A percentile compares a stretch with the other conserved stretches of the same genome.
Evolutionary conservation across 2,113 vertebrate species (phyloP).

Genomic region (Tragelaphus scriptus): DNA sequence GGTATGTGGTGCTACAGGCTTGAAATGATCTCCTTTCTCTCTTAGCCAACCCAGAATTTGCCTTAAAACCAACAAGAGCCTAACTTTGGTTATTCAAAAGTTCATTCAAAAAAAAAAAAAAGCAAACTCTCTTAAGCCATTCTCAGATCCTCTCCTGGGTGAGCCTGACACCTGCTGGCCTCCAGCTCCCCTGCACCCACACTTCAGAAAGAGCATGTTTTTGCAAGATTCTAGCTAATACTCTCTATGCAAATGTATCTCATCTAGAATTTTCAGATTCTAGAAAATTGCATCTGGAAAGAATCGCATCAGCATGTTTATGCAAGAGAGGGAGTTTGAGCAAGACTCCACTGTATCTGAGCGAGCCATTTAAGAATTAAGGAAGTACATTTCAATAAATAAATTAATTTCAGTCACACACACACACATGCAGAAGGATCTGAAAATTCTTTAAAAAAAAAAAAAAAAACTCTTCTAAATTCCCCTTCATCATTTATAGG

Average conservation of each 20-base stretch:
- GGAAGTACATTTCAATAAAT: not conserved
- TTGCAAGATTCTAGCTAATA: not conserved
- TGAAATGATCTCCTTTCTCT: not conserved
- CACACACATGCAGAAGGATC: not conserved
- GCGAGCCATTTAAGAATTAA: not conserved
- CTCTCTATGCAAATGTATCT: not conserved
- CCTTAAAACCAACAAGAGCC: slow-evolving; percentile 11
- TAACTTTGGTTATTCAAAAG: not conserved
- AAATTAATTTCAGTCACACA: not conserved
- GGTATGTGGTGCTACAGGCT: accelerated
- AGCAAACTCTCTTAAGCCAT: not conserved
- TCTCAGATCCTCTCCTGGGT: not conserved
- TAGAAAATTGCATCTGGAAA: not conserved
- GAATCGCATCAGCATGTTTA: not conserved
- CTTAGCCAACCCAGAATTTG: not conserved
- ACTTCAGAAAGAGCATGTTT: not conserved
- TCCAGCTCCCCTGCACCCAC: not conserved
- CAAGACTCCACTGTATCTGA: not conserved
- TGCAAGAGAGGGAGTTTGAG: not conserved
- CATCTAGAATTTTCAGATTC: not conserved
- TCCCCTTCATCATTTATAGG: not conserved
- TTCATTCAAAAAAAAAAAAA: slow-evolving; percentile 24
- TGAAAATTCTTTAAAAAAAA: not conserved
- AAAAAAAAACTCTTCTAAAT: not conserved
- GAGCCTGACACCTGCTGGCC: slow-evolving; percentile 28